Evolutionary conservation across 1,140 invertebrate genomes (phyloP), one percentile per base, ranked within the genome.

Genomic region (Matsumurasca onukii): DNA sequence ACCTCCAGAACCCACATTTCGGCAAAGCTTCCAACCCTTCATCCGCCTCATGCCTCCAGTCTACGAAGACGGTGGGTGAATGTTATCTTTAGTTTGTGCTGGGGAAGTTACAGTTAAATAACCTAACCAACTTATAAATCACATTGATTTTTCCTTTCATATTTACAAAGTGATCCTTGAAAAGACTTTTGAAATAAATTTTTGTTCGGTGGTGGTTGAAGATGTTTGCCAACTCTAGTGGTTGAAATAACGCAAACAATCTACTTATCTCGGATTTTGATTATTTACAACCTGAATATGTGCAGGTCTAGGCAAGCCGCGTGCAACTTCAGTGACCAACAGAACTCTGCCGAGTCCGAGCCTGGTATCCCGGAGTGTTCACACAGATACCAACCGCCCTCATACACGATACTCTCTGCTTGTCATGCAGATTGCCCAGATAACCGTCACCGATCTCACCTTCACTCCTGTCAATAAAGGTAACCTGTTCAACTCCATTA

Each of bases 381-480:
- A 97, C 78, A 88, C 91, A 1, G 93, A 95, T 75, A 90, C 94
- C 59, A 92, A 91, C 31, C 93, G 93, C 75, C 81, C 93, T 13
- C 91, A 93, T 74, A 89, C 89, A 2, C 84, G 93, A 20, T 97
- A 52, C 49, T 52, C 49, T 22, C 49, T 52, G 9, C 5, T 52
- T 5, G 5, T 52, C 34, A 96, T 96, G 93, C 93, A 98, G 81
- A 98, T 88, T 78, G 93, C 92, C 1, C 94, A 97, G 76, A 93
- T 97, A 73, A 75, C 96, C 3, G 94, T 97, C 79, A 94, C 97
- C 78, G 95, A 97, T 79, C 80, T 97, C 17, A 97, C 94, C 0
- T 89, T 96, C 84, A 97, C 94, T 1, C 94, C 94, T 0, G 91
- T 94, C 52, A 91, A 94, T 73, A 92, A 92, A 85, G 92, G 83